A percentile compares a stretch with the other conserved stretches of the same genome.
These are phyloP conservation scores for Lonchura striata DNA, from an alignment of 2,113 vertebrate species.

Conservation along the genomic window DNA sequence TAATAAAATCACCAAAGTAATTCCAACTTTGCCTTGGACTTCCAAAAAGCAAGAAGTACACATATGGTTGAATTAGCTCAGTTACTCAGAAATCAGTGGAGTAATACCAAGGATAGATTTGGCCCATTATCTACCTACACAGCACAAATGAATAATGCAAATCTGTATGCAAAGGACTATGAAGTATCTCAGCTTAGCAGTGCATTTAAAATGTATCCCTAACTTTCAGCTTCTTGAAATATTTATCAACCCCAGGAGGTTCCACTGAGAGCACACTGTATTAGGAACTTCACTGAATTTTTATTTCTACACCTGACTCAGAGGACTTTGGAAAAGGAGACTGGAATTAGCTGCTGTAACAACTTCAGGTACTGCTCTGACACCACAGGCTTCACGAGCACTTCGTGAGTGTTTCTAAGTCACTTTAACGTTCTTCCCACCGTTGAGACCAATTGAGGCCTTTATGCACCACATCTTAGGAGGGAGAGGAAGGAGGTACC, in stretches of 20 bases:
- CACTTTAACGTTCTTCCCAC: not conserved
- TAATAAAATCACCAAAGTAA: conserved; percentile 13
- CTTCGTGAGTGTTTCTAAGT: not conserved
- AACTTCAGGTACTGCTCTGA: not conserved
- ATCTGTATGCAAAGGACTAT: conserved; percentile 42
- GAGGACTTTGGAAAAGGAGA: not conserved
- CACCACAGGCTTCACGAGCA: not conserved
- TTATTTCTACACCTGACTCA: not conserved
- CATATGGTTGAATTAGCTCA: not conserved
- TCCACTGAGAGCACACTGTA: not conserved
- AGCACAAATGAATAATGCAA: conserved; percentile 63
- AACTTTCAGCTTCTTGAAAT: conserved; percentile 39
- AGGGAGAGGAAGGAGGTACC: not conserved
- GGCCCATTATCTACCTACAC: conserved; percentile 38
- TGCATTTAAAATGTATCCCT: conserved; percentile 57
- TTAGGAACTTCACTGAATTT: conserved; percentile 8
- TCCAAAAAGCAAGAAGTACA: conserved; percentile 13
- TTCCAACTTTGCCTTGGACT: not conserved
- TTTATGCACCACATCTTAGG: not conserved
- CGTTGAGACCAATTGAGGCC: not conserved
- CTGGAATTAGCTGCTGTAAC: not conserved
- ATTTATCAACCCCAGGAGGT: not conserved
- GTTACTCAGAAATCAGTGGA: conserved; percentile 30
- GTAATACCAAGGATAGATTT: conserved; percentile 24
- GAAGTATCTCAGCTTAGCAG: conserved; percentile 39